Percentiles rank a stretch among this genome's conserved stretches.
These are phyloP conservation scores for Amorpha juglandis DNA, from an alignment of 2,888 invertebrate genomes.

Conservation along the genomic window DNA sequence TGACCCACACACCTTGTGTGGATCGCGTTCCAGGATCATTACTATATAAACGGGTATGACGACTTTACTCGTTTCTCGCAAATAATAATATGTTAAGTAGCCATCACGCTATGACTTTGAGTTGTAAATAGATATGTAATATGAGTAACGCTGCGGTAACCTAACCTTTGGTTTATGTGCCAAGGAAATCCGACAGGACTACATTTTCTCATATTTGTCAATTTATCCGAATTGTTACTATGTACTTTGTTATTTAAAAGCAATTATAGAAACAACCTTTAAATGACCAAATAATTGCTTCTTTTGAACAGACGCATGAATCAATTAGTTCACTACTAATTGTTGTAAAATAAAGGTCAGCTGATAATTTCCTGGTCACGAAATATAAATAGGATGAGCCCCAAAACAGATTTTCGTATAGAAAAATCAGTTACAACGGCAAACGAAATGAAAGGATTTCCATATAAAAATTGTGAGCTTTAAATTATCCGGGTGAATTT, in stretches of 20 bases:
- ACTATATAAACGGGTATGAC: too few species aligned
- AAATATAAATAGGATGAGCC: not conserved
- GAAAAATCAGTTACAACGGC: not conserved
- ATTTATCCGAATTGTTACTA: not conserved
- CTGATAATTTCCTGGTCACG: not conserved
- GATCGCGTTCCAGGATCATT: too few species aligned
- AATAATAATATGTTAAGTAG: slow-evolving; percentile 11
- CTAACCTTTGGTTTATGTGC: slow-evolving; percentile 23
- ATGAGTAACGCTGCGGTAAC: slow-evolving; percentile 14
- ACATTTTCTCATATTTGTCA: slow-evolving; percentile 9
- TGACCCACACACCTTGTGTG: too few species aligned
- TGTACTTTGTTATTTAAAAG: not conserved
- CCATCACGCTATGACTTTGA: slow-evolving; percentile 18
- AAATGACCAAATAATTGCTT: too few species aligned
- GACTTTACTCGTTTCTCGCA: too few species aligned
- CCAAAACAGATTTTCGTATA: not conserved
- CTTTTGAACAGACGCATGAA: too few species aligned
- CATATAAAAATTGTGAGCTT: not conserved
- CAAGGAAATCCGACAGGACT: slow-evolving; percentile 19
- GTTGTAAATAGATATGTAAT: slow-evolving; percentile 20
- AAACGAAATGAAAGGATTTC: not conserved
- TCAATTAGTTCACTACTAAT: too few species aligned
- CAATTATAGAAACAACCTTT: not conserved
- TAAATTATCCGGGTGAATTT: not conserved
- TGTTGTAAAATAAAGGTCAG: too few species aligned